Evolutionary conservation across 2,113 vertebrate species (phyloP), one percentile per base, ranked within the genome.

Genomic region (Gallinago media): DNA sequence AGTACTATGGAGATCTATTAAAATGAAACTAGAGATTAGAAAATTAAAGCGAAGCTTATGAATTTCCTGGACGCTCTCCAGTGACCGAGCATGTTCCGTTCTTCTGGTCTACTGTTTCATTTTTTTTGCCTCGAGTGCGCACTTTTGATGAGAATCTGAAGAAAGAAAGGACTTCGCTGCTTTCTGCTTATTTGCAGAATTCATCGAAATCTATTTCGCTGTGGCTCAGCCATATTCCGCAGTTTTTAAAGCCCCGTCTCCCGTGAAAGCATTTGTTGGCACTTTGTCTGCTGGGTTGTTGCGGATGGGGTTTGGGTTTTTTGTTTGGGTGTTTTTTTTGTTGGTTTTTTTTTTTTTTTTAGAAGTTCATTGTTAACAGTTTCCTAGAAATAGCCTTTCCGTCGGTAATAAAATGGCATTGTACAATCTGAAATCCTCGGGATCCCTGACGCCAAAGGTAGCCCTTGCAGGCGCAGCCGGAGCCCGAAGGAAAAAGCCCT

Each of bases 341-440:
- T 9, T 14, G 38, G 38, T 40, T 19, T 9, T 49, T 58, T 63
- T 11, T 11, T 31, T 73, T 36, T 47, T 40, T 44, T 78, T 81
- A 95, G 94, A 97, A 96, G 94, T 96, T 97, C 96, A 97, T 97
- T 97, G 94, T 97, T 97, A 97, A 87, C 84, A 76, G 65, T 95
- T 95, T 91, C 89, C 94, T 96, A 96, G 95, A 96, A 93, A 94
- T 89, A 96, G 93, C 70, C 68, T 85, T 93, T 89, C 92, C 47
- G 38, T 89, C 55, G 8, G 77, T 47, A 95, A 92, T 94, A 91
- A 89, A 96, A 52, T 4, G 36, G 49, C 72, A 75, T 65, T 74
- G 92, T 72, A 42, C 59, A 38, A 27, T 32, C 44, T 20, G n/a
- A 92, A 91, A 79, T 78, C 68, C 58, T 40, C 11, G 54, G 31